Base-by-base conservation (phyloP, 2,113 vertebrate genomes). In the Dipodomys spectabilis region DNA sequence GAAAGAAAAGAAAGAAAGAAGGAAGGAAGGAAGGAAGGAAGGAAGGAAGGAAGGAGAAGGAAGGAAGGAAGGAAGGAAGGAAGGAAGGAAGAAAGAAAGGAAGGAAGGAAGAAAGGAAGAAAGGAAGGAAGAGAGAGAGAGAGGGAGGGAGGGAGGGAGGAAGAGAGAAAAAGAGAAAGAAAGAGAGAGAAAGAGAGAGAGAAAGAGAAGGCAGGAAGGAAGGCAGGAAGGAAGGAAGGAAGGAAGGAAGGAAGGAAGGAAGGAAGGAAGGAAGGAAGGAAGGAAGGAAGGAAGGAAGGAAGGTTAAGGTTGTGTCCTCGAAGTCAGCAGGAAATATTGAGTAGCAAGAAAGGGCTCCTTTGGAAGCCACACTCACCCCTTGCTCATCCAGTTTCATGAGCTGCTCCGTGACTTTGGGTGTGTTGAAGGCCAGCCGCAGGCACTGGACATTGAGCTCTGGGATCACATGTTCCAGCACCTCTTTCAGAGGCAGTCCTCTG, bases 351-450 rank as follows among this genome's bases (percentile, higher is more conserved):
- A 5, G 25, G 5, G 19, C 16, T 45, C 30, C 77, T 7, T 25
- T 25, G 25, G n/a, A 22, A 75, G 85, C 44, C 84, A 49, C 19
- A 98, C 97, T 98, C 97, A 99, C 99, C 98, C 99, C 99, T 98
- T 99, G 99, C 82, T 99, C 99, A 86, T 99, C 99, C 95, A 99
- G 97, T 86, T 99, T 99, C 99, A 99, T 99, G 92, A 99, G 98
- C 92, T 99, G 99, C 92, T 99, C 99, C 0, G 99, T 99, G 96
- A 99, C 99, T 97, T 99, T 99, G 2, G 99, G 99, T 1, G 99
- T 99, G 97, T 99, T 99, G 97, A 99, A 99, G 93, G 99, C 99
- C 98, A 99, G 96, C 69, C 99, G 97, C 65, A 99, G 98, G 96
- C 99, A 99, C 93, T 99, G 98, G 75, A 99, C 98, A 8, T 99